Conservation (phyloP, 2,797 vertebrate species). For the Sebastes diploproa region DNA sequence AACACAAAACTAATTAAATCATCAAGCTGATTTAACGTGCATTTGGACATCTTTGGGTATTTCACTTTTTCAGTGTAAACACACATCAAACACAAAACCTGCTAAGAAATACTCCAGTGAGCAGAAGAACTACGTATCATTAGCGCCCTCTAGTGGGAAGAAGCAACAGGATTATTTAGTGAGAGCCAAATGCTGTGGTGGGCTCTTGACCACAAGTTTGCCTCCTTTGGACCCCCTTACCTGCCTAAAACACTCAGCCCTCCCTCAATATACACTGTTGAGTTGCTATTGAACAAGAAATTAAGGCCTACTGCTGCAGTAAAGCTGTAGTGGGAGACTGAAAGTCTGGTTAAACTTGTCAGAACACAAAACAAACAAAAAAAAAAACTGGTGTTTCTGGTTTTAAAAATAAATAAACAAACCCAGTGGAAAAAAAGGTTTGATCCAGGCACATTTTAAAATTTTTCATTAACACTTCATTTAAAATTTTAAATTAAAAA, state of each 20-base stretch:
- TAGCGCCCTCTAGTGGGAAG: conserved; percentile 68
- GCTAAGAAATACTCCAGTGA: not conserved
- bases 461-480: no score
- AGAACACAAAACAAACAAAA: not conserved
- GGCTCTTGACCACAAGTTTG: not conserved
- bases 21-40: not conserved
- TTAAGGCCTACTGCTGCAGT: not conserved
- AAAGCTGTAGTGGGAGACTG: not conserved
- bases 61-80: not conserved
- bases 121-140: not conserved
- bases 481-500: no score
- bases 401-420: not conserved
- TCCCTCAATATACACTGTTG: not conserved
- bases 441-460: not conserved
- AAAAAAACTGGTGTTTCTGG: not conserved
- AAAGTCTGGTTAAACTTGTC: not conserved
- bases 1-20: not conserved
- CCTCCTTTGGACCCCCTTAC: not conserved
- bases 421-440: not conserved
- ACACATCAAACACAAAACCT: not conserved
- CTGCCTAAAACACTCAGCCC: not conserved
- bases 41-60: not conserved
- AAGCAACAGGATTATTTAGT: not conserved
- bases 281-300: not conserved
- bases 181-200: not conserved